These are phyloP conservation scores for Sterna hirundo DNA, from an alignment of 2,113 vertebrate species.

Conservation along the genomic window DNA sequence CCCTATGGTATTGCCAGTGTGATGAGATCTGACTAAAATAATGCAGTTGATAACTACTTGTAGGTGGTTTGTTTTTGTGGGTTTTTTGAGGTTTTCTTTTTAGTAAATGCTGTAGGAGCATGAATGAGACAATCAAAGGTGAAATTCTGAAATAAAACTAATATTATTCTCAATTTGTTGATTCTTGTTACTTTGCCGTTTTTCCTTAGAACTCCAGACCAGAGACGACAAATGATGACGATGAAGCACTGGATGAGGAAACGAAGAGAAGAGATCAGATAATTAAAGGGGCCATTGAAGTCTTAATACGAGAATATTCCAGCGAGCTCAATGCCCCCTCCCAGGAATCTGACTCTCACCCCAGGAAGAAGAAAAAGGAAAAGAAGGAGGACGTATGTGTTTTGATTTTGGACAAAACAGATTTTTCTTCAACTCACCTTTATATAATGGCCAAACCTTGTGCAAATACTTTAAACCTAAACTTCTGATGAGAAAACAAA, in stretches of 20 bases:
- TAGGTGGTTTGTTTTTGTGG: background rate
- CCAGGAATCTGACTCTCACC: constrained; percentile 92
- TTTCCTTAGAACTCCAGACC: constrained; percentile 78
- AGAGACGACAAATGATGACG: constrained; percentile 86
- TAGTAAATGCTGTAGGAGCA: background rate
- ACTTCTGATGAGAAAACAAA: constrained; percentile 62
- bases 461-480: constrained; percentile 61
- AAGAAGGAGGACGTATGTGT: constrained; percentile 96
- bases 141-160: background rate
- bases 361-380: constrained; percentile 96
- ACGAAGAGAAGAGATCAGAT: constrained; percentile 93
- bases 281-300: constrained; percentile 94
- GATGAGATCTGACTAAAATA: background rate
- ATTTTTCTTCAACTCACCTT: constrained; percentile 71
- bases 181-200: constrained; percentile 40
- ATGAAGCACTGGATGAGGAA: constrained; percentile 97
- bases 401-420: constrained; percentile 75
- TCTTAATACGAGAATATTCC: constrained; percentile 94
- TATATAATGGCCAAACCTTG: constrained; percentile 69
- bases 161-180: background rate
- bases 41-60: background rate
- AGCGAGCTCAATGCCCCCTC: constrained; percentile 95
- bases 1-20: background rate
- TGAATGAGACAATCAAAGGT: background rate
- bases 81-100: background rate